Conservation (phyloP, 92 coral and sea anemone species). For the Actinostola sp. region DNA sequence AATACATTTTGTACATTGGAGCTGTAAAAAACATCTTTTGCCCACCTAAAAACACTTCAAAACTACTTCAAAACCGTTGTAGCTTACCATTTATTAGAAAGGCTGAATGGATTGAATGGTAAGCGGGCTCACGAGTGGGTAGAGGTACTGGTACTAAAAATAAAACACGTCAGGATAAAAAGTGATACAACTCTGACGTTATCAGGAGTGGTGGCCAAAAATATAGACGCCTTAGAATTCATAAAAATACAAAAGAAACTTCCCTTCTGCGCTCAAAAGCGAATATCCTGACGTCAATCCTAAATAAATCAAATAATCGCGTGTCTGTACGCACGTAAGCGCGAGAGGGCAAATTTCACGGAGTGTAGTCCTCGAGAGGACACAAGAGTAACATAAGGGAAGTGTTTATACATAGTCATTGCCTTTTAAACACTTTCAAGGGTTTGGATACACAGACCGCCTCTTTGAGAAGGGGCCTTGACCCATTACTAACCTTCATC, state of each 20-base stretch:
- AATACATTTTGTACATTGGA: too few relatives aligned
- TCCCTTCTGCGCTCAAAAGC: neutral
- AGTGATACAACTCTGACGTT: neutral
- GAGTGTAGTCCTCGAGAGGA: neutral
- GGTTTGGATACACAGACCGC: conserved; percentile 11
- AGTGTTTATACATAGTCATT: neutral
- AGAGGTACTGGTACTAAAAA: neutral
- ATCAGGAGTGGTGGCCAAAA: neutral
- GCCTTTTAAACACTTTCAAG: neutral
- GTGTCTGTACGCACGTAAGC: neutral
- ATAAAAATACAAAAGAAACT: neutral
- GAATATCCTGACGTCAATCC: neutral
- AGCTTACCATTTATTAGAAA: too few relatives aligned
- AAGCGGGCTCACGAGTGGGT: too few relatives aligned
- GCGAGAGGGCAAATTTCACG: neutral
- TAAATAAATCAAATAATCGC: neutral
- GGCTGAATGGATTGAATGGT: too few relatives aligned
- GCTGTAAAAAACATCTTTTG: too few relatives aligned
- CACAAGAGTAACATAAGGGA: neutral
- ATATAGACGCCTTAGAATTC: neutral
- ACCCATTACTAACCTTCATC: neutral
- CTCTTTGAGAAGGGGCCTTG: conserved; percentile 21
- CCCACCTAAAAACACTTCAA: too few relatives aligned
- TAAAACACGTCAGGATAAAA: neutral
- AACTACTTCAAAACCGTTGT: too few relatives aligned